Conservation (phyloP, 2,888 invertebrate species). For the Pyrrhia umbra region DNA sequence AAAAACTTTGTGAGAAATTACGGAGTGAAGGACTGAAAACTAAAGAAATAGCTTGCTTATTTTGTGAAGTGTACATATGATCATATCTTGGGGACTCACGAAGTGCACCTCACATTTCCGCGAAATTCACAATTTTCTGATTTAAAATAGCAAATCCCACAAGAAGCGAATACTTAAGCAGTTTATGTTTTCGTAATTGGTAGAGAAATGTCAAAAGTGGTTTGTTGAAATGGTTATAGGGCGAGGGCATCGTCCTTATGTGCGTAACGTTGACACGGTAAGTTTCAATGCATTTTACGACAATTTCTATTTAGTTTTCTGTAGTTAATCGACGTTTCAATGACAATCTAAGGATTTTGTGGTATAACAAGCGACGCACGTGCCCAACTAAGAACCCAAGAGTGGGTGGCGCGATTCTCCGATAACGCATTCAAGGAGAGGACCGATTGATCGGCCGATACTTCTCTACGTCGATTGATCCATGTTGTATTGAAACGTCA, state of each 20-base stretch:
- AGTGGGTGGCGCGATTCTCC: slow-evolving; percentile 70
- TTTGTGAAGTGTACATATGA: slow-evolving; percentile 71
- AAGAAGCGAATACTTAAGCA: slow-evolving; percentile 57
- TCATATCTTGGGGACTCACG: slow-evolving; percentile 76
- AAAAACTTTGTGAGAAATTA: slow-evolving; percentile 41
- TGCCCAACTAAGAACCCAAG: slow-evolving; percentile 63
- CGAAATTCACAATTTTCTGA: slow-evolving; percentile 64
- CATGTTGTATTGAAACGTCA: slow-evolving; percentile 89
- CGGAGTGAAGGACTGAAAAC: slow-evolving; percentile 61
- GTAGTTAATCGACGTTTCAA: slow-evolving; percentile 26
- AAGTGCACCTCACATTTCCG: slow-evolving; percentile 72
- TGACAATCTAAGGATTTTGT: slow-evolving; percentile 24
- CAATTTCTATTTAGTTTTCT: slow-evolving; percentile 19
- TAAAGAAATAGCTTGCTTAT: slow-evolving; percentile 67
- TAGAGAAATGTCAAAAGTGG: slow-evolving; percentile 14
- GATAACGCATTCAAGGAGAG: slow-evolving; percentile 68
- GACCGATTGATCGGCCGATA: slow-evolving; percentile 76
- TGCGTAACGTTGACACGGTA: slow-evolving; percentile 2
- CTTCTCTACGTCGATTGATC: slow-evolving; percentile 78
- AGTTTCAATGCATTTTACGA: slow-evolving; percentile 12
- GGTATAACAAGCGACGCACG: slow-evolving; percentile 59
- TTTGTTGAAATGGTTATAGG: slow-evolving; percentile 2
- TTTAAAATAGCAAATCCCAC: slow-evolving; percentile 57
- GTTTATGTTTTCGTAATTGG: slow-evolving; percentile 22
- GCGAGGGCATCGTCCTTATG: not conserved